Conservation (phyloP, 2,888 invertebrate genomes). For the Pteria penguin region DNA sequence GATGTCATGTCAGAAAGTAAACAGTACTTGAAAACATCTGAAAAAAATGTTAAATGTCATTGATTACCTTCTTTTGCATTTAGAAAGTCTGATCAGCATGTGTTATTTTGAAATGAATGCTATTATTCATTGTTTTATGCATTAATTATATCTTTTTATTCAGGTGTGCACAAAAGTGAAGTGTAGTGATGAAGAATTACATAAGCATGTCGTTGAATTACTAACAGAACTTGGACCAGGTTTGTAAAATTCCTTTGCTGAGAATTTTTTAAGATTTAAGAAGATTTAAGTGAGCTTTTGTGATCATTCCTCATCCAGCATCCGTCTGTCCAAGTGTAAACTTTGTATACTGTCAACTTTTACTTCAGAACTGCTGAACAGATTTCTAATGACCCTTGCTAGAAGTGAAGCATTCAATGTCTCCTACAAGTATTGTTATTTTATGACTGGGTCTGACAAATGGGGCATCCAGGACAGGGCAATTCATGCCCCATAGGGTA, state of each 20-base stretch:
- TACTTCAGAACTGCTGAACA: too few species aligned
- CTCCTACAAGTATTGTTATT: too few species aligned
- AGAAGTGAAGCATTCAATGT: too few species aligned
- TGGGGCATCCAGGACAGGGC: too few species aligned
- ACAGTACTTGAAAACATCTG: too few species aligned
- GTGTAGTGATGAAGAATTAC: conserved; percentile 74
- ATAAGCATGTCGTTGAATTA: conserved; percentile 75
- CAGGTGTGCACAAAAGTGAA: conserved; percentile 75
- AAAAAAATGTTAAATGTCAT: too few species aligned
- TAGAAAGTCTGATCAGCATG: too few species aligned
- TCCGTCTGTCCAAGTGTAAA: not conserved
- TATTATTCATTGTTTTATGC: not conserved
- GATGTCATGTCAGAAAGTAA: too few species aligned
- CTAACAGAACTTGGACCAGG: conserved; percentile 75
- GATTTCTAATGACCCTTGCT: too few species aligned
- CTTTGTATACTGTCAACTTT: not conserved
- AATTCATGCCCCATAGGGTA: too few species aligned
- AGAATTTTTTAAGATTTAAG: not conserved
- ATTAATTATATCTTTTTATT: not conserved
- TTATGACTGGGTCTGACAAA: too few species aligned
- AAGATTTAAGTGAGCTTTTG: not conserved
- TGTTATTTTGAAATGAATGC: not conserved
- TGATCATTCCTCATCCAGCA: not conserved
- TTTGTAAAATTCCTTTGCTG: conserved; percentile 18
- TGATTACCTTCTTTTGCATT: too few species aligned